Base-by-base conservation (phyloP, 2,888 invertebrate species). In the Rosalia funebris region DNA sequence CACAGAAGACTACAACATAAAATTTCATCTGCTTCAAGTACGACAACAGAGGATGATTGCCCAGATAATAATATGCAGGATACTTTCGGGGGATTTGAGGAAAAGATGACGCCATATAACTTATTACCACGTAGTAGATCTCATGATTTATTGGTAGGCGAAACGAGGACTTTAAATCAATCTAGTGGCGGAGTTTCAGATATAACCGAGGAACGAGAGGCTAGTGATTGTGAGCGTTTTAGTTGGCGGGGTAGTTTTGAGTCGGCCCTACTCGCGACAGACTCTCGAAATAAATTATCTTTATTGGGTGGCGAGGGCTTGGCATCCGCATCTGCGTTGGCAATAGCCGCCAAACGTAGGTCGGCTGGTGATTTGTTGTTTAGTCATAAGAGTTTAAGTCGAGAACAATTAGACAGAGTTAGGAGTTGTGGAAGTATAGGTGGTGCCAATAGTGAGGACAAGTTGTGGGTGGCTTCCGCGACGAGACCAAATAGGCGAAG, bases 201-300 rank as follows among this genome's bases (percentile, higher is more conserved):
- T 65, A 83, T 83, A 34, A 83, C 82, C 14, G 87, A 87, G 75
- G 86, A 87, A 72, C 88, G 89, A 74, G 92, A 93, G 76, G 89
- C 91, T 53, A 93, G 93, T 84, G 93, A 93, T 77, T 90, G 93
- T 83, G 95, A 95, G 79, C 84, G 94, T 68, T 94, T 94, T 82
- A 93, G 93, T 75, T 95, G 95, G 95, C 87, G 94, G 63, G 95
- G 95, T 69, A 94, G 94, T 82, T 95, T 95, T 81, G 95, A 95
- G 79, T 93, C 93, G n/a, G 93, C 95, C 37, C 83, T 95, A 58
- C 86, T 93, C 82, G 94, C 93, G 9, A 92, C 93, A 1, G 94
- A 95, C 80, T 93, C 93, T 5, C 85, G 93, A 69, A 93, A 91
- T 36, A 91, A 91, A 71, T 81, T 93, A 58, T 87, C 88, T 41